Percentiles rank a stretch among this genome's conserved stretches.
Conservation (phyloP, 2,797 vertebrate genomes). For the Cyclura pinguis region DNA sequence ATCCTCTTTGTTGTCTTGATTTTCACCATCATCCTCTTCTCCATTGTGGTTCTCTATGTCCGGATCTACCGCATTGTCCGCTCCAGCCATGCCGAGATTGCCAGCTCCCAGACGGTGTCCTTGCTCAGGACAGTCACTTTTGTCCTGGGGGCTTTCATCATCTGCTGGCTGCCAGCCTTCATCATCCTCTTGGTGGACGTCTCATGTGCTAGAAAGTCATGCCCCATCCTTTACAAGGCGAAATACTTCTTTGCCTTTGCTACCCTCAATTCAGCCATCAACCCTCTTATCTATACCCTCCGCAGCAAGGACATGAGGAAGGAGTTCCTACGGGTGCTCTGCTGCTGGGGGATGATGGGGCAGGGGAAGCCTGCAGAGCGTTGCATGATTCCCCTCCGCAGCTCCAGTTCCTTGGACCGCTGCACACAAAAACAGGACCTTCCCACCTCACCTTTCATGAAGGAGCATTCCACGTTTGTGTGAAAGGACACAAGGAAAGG, state of each 20-base stretch:
- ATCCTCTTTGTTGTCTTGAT: slow-evolving; percentile 91
- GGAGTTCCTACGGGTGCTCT: slow-evolving; percentile 90
- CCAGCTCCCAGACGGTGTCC: slow-evolving; percentile 85
- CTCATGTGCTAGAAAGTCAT: slow-evolving; percentile 81
- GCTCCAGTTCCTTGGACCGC: slow-evolving; percentile 91
- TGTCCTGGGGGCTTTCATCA: slow-evolving; percentile 93
- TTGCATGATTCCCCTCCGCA: slow-evolving; percentile 86
- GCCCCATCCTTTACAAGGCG: slow-evolving; percentile 86
- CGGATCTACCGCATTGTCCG: slow-evolving; percentile 95
- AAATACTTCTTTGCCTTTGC: slow-evolving; percentile 91
- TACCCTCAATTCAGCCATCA: slow-evolving; percentile 93
- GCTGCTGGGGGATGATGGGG: slow-evolving; percentile 85
- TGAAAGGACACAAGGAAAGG: slow-evolving; percentile 70
- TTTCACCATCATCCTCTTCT: slow-evolving; percentile 89
- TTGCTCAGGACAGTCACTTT: slow-evolving; percentile 96
- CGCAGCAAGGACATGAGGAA: slow-evolving; percentile 94
- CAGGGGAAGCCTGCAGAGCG: slow-evolving; percentile 79
- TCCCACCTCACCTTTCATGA: slow-evolving; percentile 85
- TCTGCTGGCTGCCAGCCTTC: slow-evolving; percentile 94
- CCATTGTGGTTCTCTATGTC: slow-evolving; percentile 92
- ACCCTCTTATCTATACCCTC: slow-evolving; percentile 94
- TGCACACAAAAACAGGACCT: slow-evolving; percentile 86
- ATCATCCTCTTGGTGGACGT: slow-evolving; percentile 91
- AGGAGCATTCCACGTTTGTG: slow-evolving; percentile 90
- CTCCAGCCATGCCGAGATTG: slow-evolving; percentile 89